Percentiles rank a stretch among this genome's conserved stretches.
phyloP scores from a whole-genome alignment of 2,888 invertebrate species.

The Philopedon plagiatum region DNA sequence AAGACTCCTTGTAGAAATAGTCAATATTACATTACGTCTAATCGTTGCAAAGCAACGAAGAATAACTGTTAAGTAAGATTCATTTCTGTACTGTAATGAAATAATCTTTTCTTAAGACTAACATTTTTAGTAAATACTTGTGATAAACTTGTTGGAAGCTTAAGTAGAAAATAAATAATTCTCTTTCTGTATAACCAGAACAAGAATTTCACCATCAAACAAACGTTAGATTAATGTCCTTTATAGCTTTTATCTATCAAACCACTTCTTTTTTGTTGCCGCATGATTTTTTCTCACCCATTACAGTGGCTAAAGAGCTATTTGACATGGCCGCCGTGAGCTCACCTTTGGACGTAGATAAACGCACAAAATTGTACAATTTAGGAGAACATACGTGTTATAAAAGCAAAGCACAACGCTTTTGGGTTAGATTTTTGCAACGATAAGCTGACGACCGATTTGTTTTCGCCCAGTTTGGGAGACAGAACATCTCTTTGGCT shows the following conservation, averaged over 20 bases:
- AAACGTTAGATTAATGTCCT: neutral
- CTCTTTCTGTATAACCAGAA: too few species aligned
- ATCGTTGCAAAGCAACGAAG: too few species aligned
- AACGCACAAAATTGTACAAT: slow-evolving; percentile 27
- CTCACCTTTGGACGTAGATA: slow-evolving; percentile 25
- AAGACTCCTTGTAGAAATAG: too few species aligned
- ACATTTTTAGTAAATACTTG: too few species aligned
- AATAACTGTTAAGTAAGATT: too few species aligned
- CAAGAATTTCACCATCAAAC: too few species aligned
- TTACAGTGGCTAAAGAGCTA: slow-evolving; percentile 7
- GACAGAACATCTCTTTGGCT: slow-evolving; percentile 14
- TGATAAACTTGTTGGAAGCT: too few species aligned
- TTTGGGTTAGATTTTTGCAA: slow-evolving; percentile 35
- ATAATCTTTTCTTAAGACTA: too few species aligned
- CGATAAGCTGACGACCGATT: slow-evolving; percentile 14
- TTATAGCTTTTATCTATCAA: slow-evolving; percentile 1
- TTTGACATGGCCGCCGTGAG: slow-evolving; percentile 45
- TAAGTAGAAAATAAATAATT: too few species aligned
- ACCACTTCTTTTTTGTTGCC: slow-evolving; percentile 34
- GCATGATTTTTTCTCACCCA: slow-evolving; percentile 47
- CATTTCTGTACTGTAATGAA: too few species aligned
- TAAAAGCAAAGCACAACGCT: slow-evolving; percentile 43
- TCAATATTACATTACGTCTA: too few species aligned
- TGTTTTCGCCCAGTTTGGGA: slow-evolving; percentile 39
- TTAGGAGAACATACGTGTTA: slow-evolving; percentile 40